Percentiles rank a stretch among this genome's conserved stretches.
phyloP scores from a whole-genome alignment of 2,888 invertebrate genomes.

The Himalopsyche kuldschensis region DNA sequence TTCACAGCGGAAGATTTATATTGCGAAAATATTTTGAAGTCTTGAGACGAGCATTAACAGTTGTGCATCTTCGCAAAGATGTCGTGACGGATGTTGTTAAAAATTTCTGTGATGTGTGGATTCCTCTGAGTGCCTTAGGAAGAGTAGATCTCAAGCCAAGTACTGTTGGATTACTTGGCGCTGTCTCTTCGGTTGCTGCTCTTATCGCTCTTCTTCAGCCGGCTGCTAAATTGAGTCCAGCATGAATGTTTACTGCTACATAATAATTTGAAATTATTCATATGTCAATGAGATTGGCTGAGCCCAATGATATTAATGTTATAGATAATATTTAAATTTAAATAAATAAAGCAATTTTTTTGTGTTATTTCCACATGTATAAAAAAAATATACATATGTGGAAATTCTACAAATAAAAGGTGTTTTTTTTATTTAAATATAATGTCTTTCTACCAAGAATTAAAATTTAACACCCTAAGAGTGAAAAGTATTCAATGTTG shows the following conservation, averaged over 20 bases:
- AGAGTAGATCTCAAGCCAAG: constrained; percentile 77
- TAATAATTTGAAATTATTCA: no score
- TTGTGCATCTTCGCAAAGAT: constrained; percentile 59
- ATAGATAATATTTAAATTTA: no score
- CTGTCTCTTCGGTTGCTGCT: constrained; percentile 79
- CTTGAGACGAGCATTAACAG: constrained; percentile 41
- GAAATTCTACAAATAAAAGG: no score
- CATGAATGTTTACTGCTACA: constrained; percentile 43
- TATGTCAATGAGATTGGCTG: no score
- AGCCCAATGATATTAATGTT: no score
- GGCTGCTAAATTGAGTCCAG: constrained; percentile 72
- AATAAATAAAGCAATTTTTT: no score
- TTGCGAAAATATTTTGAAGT: constrained; percentile 41
- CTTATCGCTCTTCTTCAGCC: constrained; percentile 76
- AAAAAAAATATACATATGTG: no score
- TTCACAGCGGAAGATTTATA: not conserved
- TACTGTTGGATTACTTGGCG: constrained; percentile 75
- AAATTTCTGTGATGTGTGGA: constrained; percentile 84
- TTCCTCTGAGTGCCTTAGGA: constrained; percentile 81
- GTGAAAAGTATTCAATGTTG: no score
- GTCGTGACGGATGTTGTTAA: constrained; percentile 81
- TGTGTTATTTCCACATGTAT: no score
- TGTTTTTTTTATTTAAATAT: no score
- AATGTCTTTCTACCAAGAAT: no score
- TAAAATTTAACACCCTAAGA: no score